Evolutionary conservation across 2,888 invertebrate genomes (phyloP), one percentile per base, ranked within the genome.

Genomic region (Machimus atricapillus): DNA sequence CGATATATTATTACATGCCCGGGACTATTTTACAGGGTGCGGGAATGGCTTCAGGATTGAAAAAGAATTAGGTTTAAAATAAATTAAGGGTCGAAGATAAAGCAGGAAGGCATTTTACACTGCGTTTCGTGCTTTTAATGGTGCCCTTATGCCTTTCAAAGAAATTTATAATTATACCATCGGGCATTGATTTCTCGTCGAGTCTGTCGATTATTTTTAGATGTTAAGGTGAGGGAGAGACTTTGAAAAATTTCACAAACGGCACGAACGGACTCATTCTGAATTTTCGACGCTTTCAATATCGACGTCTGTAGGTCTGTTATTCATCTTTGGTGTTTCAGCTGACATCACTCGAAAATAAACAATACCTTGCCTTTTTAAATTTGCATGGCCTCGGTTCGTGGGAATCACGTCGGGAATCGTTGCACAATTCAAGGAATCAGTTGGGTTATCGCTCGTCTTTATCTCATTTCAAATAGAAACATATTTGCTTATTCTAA

Each of bases 281-380:
- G 58, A 7, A 19, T 19, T 58, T n/a, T 58, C 8, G 58, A 19
- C 0, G 9, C 40, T 23, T 58, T 58, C 9, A 56, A 19, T 56
- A 19, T 58, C 23, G 58, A 58, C 23, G 58, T 58, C 58, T 58
- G 23, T 23, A 4, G 9, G 40, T 12, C 58, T 58, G 19, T 58
- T 19, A 58, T n/a, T 58, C n/a, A 58, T 23, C 58, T 9, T n/a
- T 58, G 23, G 9, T 58, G 23, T 19, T 66, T 4, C 66, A 43
- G 78, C 78, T 78, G 78, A 78, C 78, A 78, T 78, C 78, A 78
- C 37, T 78, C 23, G n/a, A 43, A 78, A 78, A 43, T 19, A 78
- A 43, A 78, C 43, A 78, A 40, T 12, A 78, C 40, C 43, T 2
- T n/a, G 43, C 40, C 78, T 40, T n/a, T 1, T 66, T 66, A 9